These are phyloP conservation scores for Luperina nickerlii DNA, from an alignment of 2,888 invertebrate genomes.

Conservation along the genomic window DNA sequence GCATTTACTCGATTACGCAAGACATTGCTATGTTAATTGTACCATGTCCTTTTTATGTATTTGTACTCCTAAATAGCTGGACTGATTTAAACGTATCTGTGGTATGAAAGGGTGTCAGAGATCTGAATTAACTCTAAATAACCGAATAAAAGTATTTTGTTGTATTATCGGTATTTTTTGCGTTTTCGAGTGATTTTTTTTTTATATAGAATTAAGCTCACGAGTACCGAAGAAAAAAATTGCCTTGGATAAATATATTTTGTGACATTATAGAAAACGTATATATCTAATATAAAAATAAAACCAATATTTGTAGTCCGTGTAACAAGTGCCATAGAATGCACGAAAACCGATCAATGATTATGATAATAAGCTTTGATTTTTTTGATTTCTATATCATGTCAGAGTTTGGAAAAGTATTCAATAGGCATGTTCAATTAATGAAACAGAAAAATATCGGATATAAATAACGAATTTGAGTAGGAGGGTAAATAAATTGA, in stretches of 20 bases:
- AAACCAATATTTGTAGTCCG: not conserved
- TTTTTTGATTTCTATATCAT: not conserved
- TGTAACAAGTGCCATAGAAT: constrained; percentile 34
- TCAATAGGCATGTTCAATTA: not conserved
- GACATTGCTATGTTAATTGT: constrained; percentile 25
- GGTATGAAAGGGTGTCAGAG: constrained; percentile 10
- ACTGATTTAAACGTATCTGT: constrained; percentile 23
- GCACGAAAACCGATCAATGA: constrained; percentile 8
- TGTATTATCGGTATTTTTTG: constrained; percentile 14
- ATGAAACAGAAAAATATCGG: not conserved
- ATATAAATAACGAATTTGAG: constrained; percentile 1
- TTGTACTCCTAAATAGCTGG: constrained; percentile 20
- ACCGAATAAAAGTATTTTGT: constrained; percentile 1
- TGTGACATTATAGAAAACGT: constrained; percentile 7
- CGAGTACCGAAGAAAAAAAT: not conserved
- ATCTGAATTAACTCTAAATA: constrained; percentile 9
- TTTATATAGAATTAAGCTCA: constrained; percentile 12
- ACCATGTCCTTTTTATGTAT: constrained; percentile 19
- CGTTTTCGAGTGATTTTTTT: constrained; percentile 29
- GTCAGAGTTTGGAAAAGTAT: not conserved
- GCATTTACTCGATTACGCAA: constrained; percentile 49
- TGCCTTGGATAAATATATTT: constrained; percentile 15
- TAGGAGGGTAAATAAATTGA: not conserved
- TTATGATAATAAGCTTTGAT: not conserved
- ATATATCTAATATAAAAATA: not conserved